phyloP scores from a whole-genome alignment of 2,888 invertebrate genomes.

The Metopia argyrocephala region DNA sequence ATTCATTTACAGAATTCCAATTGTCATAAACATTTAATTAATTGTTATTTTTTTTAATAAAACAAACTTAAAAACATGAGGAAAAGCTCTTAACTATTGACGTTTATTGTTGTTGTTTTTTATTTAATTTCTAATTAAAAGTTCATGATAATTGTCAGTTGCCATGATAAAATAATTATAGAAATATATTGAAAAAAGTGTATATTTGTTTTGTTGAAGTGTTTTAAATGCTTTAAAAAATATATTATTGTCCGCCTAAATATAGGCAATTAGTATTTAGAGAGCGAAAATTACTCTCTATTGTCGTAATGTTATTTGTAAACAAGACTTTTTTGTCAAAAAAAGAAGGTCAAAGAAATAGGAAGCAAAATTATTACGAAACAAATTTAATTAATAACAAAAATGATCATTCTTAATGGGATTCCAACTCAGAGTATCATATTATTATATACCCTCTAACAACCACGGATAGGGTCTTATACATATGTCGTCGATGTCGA shows the following conservation, averaged over 20 bases:
- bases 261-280: not conserved
- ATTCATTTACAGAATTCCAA: not conserved
- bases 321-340: no score
- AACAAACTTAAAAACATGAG: not conserved
- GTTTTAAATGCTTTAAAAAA: not conserved
- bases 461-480: no score
- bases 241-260: not conserved
- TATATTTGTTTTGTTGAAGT: not conserved
- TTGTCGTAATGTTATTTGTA: no score
- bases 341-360: no score
- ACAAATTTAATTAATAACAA: no score
- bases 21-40: conserved; percentile 6
- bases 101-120: not conserved
- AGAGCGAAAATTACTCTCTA: no score
- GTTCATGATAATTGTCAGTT: conserved; percentile 1
- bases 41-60: not conserved
- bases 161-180: conserved; percentile 5
- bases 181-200: not conserved
- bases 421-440: no score
- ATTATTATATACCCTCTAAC: no score
- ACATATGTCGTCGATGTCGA: no score
- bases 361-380: no score
- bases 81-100: not conserved
- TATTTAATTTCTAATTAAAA: conserved; percentile 19
- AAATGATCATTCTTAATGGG: no score